Conservation (phyloP, 2,797 vertebrate species). For the Anabacerthia variegaticeps region DNA sequence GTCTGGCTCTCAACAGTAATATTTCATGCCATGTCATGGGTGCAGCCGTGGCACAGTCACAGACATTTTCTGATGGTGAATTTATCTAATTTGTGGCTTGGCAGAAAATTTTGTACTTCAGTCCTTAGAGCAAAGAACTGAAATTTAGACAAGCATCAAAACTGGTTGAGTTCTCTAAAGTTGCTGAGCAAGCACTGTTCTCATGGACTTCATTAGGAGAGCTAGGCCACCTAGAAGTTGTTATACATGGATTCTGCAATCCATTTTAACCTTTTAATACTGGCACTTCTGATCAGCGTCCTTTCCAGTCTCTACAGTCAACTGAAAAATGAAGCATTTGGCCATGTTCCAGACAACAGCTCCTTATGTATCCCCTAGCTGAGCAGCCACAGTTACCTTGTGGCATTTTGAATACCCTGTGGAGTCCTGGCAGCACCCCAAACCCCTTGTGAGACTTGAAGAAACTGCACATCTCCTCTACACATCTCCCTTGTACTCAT, state of each 20-base stretch:
- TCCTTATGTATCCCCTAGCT: not conserved
- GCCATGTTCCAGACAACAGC: not conserved
- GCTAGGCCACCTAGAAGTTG: not conserved
- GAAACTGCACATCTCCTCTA: not conserved
- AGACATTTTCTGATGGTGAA: not conserved
- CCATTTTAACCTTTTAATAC: not conserved
- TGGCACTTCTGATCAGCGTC: not conserved
- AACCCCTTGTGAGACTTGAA: not conserved
- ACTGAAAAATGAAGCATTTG: not conserved
- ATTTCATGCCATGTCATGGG: not conserved
- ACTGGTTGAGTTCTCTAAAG: not conserved
- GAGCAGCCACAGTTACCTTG: not conserved
- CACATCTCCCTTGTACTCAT: not conserved
- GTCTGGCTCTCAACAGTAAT: not conserved
- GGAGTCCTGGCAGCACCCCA: not conserved
- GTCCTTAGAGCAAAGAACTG: conserved; percentile 13
- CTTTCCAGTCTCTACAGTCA: not conserved
- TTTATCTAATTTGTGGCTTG: conserved; percentile 1
- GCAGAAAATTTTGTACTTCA: not conserved
- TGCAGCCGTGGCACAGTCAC: not conserved
- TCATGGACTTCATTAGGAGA: not conserved
- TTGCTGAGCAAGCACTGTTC: not conserved
- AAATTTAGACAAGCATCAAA: not conserved
- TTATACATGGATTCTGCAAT: not conserved
- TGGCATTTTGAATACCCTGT: not conserved